Evolutionary conservation across 2,888 invertebrate genomes (phyloP), one percentile per base, ranked within the genome.

Genomic region (Mechanitis mazaeus): DNA sequence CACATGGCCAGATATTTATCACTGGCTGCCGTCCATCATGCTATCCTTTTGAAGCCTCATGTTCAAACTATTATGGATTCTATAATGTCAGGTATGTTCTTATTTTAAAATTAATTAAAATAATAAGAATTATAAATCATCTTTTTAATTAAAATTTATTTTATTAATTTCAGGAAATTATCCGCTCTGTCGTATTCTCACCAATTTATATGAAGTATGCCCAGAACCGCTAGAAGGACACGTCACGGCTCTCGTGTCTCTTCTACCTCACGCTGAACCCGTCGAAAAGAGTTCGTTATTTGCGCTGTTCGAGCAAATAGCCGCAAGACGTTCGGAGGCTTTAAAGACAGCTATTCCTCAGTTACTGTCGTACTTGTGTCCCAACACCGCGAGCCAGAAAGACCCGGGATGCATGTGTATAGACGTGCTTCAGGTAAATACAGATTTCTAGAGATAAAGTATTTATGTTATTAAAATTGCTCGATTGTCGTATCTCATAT

Each of bases 1-100:
- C 97, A 97, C 80, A 94, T 97, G 91, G 96, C 97, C 50, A 95
- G 96, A 58, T 98, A 98, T 83, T 91, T 98, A 58, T 97, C 97
- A 0, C 87, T 98, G 69, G 97, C 97, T 12, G 97, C 97, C 59
- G 96, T 97, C 64, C 96, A 97, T 77, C 96, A 97, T 84, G 95
- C 97, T 3, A 93, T 94, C 66, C 86, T 97, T 67, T 87, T 98
- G 50, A 95, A 96, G 71, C 94, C 95, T 11, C 96, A 97, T 81
- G 95, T 97, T 59, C 95, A 96, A 70, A 95, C 95, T 5, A 96
- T 98, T 61, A 95, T 98, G 91, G 95, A 96, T 79, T 97, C 96
- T 67, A 95, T 98, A 65, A 94, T 97, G 79, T 94, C 95, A 75
- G 96, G 96, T 94, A 61, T 54, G 33, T 7, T 31, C 46, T 47